Percentiles rank a stretch among this genome's conserved stretches.
Evolutionary conservation across 2,888 invertebrate species (phyloP).

Genomic region (Malacosoma neustria): DNA sequence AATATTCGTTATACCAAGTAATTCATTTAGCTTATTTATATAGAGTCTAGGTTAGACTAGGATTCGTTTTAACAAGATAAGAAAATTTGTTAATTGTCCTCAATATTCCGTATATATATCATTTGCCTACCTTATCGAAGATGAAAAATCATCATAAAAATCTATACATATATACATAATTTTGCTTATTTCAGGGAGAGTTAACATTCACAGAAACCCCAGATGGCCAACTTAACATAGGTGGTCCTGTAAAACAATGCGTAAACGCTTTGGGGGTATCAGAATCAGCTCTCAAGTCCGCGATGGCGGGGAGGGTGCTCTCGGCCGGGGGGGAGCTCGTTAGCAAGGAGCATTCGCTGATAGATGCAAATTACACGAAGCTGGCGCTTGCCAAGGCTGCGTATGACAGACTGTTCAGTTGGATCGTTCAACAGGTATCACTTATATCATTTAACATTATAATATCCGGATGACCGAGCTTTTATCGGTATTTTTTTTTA

Average conservation of each 20-base stretch:
- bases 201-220: constrained; percentile 74
- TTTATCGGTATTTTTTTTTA: no score
- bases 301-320: constrained; percentile 91
- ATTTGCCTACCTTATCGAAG: no score
- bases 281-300: constrained; percentile 79
- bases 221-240: constrained; percentile 75
- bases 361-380: constrained; percentile 90
- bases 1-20: no score
- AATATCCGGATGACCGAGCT: no score
- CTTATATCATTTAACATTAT: no score
- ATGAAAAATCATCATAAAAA: no score
- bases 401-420: constrained; percentile 94
- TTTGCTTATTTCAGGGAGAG: constrained; percentile 68
- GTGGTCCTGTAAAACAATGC: constrained; percentile 62
- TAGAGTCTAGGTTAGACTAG: no score
- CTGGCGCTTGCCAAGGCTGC: constrained; percentile 97
- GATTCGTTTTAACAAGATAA: no score
- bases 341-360: constrained; percentile 88
- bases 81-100: no score
- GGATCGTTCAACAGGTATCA: constrained; percentile 84
- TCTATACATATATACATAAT: no score
- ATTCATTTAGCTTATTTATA: no score
- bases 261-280: constrained; percentile 74
- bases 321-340: constrained; percentile 86
- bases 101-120: no score